Conservation (phyloP, 2,797 vertebrate species). For the Sebastes hopkinsi region DNA sequence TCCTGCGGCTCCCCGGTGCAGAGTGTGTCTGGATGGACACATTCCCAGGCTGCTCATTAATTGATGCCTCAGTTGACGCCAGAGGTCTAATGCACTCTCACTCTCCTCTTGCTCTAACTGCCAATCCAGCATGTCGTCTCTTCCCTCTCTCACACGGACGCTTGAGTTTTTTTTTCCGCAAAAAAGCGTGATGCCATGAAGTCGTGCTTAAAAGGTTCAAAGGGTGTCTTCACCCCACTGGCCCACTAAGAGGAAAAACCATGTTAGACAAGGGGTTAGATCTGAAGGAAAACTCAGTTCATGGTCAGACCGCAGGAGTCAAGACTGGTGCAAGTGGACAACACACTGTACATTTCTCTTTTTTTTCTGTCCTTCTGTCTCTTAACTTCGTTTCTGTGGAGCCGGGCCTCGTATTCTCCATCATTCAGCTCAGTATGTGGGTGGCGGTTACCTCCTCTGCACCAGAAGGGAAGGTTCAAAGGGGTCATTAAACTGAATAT, state of each 20-base stretch:
- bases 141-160: slow-evolving; percentile 30
- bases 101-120: slow-evolving; percentile 48
- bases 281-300: slow-evolving; percentile 32
- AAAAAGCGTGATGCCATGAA: slow-evolving; percentile 53
- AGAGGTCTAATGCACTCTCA: slow-evolving; percentile 76
- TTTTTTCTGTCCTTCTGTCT: neutral
- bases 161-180: slow-evolving; percentile 40
- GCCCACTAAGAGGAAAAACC: slow-evolving; percentile 25
- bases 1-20: slow-evolving; percentile 46
- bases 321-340: slow-evolving; percentile 27
- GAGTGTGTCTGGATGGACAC: slow-evolving; percentile 77
- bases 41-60: slow-evolving; percentile 78
- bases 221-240: slow-evolving; percentile 40
- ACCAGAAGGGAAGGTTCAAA: slow-evolving; percentile 39
- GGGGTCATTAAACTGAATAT: slow-evolving; percentile 34
- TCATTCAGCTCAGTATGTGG: slow-evolving; percentile 26
- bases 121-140: slow-evolving; percentile 38
- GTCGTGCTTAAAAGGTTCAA: slow-evolving; percentile 47
- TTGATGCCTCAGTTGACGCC: slow-evolving; percentile 70
- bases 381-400: slow-evolving; percentile 43
- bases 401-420: slow-evolving; percentile 33
- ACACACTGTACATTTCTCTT: neutral
- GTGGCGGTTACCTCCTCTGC: slow-evolving; percentile 27
- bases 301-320: slow-evolving; percentile 32
- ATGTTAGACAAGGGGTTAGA: slow-evolving; percentile 58